Evolutionary conservation across 2,113 vertebrate species (phyloP).

Genomic region (Pseudorhombus dupliciocellatus): DNA sequence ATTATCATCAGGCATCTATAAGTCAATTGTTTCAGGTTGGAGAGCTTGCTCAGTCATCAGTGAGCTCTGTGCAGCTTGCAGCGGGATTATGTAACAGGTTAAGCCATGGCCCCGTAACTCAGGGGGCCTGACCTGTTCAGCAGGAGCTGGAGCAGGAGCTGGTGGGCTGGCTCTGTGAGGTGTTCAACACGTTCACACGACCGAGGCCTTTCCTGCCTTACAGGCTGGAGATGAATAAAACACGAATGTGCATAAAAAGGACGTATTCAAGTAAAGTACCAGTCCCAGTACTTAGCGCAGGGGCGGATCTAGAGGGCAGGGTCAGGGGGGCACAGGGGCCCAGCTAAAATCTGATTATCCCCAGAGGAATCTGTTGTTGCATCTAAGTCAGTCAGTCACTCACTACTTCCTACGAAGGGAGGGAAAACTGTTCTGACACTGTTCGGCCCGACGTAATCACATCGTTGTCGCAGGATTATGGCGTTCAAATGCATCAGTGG

Average conservation of each 20-base stretch:
- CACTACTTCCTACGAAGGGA: too few species aligned
- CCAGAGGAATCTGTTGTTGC: too few species aligned
- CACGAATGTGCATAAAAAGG: background rate
- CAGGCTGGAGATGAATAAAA: too few species aligned
- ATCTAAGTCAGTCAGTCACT: too few species aligned
- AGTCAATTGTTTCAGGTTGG: constrained; percentile 45
- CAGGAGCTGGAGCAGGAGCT: constrained; percentile 31
- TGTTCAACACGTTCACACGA: background rate
- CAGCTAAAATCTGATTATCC: too few species aligned
- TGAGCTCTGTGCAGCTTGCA: constrained; percentile 28
- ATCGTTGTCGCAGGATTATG: too few species aligned
- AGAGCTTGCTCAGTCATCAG: constrained; percentile 22
- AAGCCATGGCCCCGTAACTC: constrained; percentile 38
- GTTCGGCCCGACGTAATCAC: too few species aligned
- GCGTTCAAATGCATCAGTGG: too few species aligned
- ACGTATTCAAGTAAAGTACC: too few species aligned
- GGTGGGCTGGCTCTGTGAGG: constrained; percentile 21
- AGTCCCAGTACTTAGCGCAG: background rate
- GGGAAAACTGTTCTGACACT: too few species aligned
- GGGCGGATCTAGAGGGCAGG: too few species aligned
- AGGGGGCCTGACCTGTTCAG: constrained; percentile 48
- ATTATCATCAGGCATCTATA: constrained; percentile 27
- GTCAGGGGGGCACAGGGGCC: too few species aligned
- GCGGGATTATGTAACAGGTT: constrained; percentile 61
- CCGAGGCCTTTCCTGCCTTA: background rate